Evolutionary conservation across 2,797 vertebrate species (phyloP), one percentile per base, ranked within the genome.

Genomic region (Gymnoscopelus braueri): DNA sequence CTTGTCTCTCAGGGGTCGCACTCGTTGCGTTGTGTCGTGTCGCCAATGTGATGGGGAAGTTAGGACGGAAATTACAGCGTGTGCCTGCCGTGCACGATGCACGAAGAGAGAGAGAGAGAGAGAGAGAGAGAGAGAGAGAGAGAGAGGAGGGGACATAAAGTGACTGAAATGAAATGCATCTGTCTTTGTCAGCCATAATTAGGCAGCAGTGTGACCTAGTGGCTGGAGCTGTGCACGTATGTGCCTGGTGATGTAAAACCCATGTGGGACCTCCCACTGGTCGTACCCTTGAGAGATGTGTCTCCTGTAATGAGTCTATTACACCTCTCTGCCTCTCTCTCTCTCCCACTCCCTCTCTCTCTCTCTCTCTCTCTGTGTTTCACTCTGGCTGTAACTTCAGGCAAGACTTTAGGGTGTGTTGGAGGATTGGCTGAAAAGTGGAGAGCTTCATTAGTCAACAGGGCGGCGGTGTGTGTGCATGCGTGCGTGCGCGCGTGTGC

Each of bases 91-190:
- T 6, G 32, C 32, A 5, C 32, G 4, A 4, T 6, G 32, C 32
- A 35, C 47, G 59, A 29, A 14, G 32, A 32, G 50, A 35, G 66
- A 11, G 13, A 60, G 60, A 61, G 60, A 56, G 71, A 51, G 77
- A 11, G n/a, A 54, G 59, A 75, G 59, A 52, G 10, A n/a, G 52
- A 67, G 48, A 56, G 69, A 58, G 49, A 8, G 0, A 13, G 59
- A 58, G 63, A 55, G 11, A 81, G 55, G 79, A 62, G 77, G 52
- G 80, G 74, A 81, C 80, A 77, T 80, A 87, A 84, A 89, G 84
- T 82, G 81, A 91, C 70, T 77, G 72, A 82, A 82, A 92, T 89
- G 82, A 89, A 91, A 92, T 67, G 72, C 83, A 89, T 90, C 82
- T 69, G 82, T 92, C 88, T 90, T 83, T 87, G 87, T 87, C 89